phyloP scores from a whole-genome alignment of 2,797 vertebrate genomes.

The Lepus oiostolus region DNA sequence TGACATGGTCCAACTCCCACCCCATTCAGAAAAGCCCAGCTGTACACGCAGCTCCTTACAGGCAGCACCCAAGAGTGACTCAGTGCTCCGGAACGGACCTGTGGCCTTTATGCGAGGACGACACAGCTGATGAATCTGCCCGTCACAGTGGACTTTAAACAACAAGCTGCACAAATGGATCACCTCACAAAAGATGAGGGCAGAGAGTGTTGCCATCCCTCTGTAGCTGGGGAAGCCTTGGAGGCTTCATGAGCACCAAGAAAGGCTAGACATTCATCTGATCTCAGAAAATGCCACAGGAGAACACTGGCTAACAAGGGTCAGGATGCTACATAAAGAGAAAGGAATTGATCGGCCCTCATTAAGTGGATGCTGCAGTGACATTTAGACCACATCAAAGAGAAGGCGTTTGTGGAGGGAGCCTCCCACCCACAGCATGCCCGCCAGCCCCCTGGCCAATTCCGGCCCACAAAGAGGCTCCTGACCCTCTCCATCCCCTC shows the following conservation, averaged over 20 bases:
- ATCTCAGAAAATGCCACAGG: conserved; percentile 73
- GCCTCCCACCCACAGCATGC: background rate
- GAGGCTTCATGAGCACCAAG: conserved; percentile 45
- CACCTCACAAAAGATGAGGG: background rate
- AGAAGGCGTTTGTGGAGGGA: background rate
- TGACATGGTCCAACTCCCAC: background rate
- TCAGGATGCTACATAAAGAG: conserved; percentile 66
- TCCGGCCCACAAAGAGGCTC: background rate
- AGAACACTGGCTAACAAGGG: conserved; percentile 61
- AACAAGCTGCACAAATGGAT: background rate
- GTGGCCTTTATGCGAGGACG: conserved; percentile 58
- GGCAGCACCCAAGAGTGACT: background rate
- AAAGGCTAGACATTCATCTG: conserved; percentile 68
- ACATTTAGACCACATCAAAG: conserved; percentile 67
- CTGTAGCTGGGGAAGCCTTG: background rate
- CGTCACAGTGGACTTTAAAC: conserved; percentile 8
- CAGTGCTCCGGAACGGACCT: background rate
- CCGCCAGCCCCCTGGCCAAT: background rate
- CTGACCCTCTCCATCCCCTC: background rate
- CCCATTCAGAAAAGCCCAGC: background rate
- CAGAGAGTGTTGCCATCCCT: background rate
- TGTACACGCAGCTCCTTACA: background rate
- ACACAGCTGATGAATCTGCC: background rate
- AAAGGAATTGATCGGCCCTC: conserved; percentile 71
- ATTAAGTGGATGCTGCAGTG: conserved; percentile 60